Base-by-base conservation (phyloP, 1,140 invertebrate genomes). In the Scaptomyza hsui region DNA sequence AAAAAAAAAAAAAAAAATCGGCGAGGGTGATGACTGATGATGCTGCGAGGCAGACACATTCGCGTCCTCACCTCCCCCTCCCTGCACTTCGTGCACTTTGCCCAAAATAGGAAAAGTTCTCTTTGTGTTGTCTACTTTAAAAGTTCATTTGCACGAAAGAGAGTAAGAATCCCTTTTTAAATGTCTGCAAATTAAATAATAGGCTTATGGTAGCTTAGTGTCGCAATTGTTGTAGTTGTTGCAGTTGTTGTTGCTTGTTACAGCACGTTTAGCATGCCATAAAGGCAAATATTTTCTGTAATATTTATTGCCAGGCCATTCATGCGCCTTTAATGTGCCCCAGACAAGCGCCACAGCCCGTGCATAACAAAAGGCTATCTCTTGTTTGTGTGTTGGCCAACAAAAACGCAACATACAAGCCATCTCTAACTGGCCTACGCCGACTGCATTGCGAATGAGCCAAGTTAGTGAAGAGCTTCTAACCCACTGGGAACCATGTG, bases 1-100 rank as follows among this genome's bases (percentile, higher is more conserved):
- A 24, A 24, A 45, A 45, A 6, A 12, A 21, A 4, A n/a, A 26
- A 12, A 42, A 16, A 51, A 72, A 77, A 65, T n/a, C 42, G 21
- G 62, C 76, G 75, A 88, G 83, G 83, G 83, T 88, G 83, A 88
- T 88, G 83, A 88, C 83, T 88, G 83, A 88, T 88, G 83, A 89
- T 88, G 83, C 75, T 60, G n/a, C 63, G 53, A 9, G 42, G 29
- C 13, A 24, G 26, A 29, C 13, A 29, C 13, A 13, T 15, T 6
- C 53, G 19, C 70, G 56, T 60, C 18, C 42, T 62, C 7, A 24
- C 18, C 21, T 35, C 29, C 10, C 35, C 15, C 26, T 45, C 10
- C 12, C 32, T 56, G 63, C 32, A 6, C 26, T 63, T 64, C 59
- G 62, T 63, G 77, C 63, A 72, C 35, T 71, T 72, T 35, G 42